Base-by-base conservation (phyloP, 2,888 invertebrate species). In the Andrena minutula region DNA sequence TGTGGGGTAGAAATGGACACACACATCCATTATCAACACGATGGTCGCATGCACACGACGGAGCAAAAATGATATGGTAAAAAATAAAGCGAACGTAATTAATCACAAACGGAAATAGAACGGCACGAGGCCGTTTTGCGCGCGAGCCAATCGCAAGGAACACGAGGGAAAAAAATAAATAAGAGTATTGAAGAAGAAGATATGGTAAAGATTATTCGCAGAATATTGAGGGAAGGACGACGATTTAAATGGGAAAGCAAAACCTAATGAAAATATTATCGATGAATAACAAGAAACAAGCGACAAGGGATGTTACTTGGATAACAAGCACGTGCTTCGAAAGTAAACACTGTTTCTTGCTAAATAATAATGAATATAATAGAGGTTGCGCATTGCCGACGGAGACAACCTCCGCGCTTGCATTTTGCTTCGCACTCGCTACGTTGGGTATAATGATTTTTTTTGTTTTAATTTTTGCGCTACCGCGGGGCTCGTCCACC, bases 351-450 rank as follows among this genome's bases (percentile, higher is more conserved):
- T 88, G 26, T 88, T 88, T 89, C 89, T 89, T 86, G 86, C 88
- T 86, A 83, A 82, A 87, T 70, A 63, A 70, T 60, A 53, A 66
- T 60, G 70, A 68, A 63, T 79, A 87, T 86, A 88, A 90, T 89
- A 89, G 86, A 90, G 90, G 89, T 92, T 88, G 85, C 85, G 91
- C 89, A 91, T 88, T 87, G 88, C 87, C 89, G 89, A 86, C 87
- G 90, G 90, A 91, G 90, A 91, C 91, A 89, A 89, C 91, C 90
- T 92, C 90, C 89, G 90, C 89, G 90, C 86, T 89, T 90, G 92
- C 90, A 91, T 90, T 77, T 90, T 82, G 90, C 90, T 91, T 91
- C 89, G 89, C 89, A 91, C 88, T 88, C 84, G 91, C 91, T 91
- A 89, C 86, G 84, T 88, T 90, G 83, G 81, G 64, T 82, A 83